phyloP scores from a whole-genome alignment of 2,888 invertebrate species.

The Notodonta dromedarius region DNA sequence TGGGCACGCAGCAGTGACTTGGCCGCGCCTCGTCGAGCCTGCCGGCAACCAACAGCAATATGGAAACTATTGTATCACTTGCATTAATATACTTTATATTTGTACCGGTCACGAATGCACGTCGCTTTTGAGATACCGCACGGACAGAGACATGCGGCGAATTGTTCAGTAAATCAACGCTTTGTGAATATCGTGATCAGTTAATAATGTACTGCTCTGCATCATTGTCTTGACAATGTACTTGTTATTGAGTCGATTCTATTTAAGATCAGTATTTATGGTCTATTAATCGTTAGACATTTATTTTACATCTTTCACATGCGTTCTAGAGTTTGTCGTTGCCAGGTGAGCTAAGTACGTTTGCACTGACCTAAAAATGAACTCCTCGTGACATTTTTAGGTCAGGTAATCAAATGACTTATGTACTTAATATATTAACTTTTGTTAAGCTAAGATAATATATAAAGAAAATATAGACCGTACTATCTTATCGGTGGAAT shows the following conservation, averaged over 20 bases:
- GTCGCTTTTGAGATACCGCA: constrained; percentile 38
- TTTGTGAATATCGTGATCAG: constrained; percentile 39
- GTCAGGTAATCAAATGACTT: constrained; percentile 35
- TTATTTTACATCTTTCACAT: not conserved
- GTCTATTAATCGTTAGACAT: not conserved
- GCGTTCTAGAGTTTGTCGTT: constrained; percentile 11
- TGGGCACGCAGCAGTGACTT: constrained; percentile 50
- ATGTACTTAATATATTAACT: constrained; percentile 23
- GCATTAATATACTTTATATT: constrained; percentile 47
- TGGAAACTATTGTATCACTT: constrained; percentile 58
- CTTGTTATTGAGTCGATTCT: constrained; percentile 3
- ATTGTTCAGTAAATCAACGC: constrained; percentile 42
- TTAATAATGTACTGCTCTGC: constrained; percentile 24
- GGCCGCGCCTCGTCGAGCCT: constrained; percentile 61
- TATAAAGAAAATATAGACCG: constrained; percentile 16
- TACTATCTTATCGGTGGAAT: constrained; percentile 40
- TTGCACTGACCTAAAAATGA: no score
- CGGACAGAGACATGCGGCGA: constrained; percentile 24
- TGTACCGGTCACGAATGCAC: constrained; percentile 48
- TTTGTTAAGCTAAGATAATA: constrained; percentile 23
- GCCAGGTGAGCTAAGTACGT: constrained; percentile 9
- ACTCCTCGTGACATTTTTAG: constrained; percentile 38
- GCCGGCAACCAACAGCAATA: constrained; percentile 51
- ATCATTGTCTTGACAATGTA: constrained; percentile 15
- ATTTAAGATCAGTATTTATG: not conserved